Conservation (phyloP, 2,113 vertebrate genomes). For the Nerophis ophidion region DNA sequence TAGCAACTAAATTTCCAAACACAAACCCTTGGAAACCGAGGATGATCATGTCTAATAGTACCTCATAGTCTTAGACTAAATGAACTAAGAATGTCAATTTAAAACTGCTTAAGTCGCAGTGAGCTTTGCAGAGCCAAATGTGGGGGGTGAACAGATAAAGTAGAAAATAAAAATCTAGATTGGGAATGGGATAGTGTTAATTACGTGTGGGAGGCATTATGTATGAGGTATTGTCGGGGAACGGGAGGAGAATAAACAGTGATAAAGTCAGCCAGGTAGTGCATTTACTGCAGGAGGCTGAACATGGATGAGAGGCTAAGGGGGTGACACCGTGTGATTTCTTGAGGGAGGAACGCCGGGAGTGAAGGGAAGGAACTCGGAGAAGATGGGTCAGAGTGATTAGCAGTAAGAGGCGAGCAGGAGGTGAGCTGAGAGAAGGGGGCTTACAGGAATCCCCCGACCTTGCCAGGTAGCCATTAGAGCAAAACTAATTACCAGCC, state of each 20-base stretch:
- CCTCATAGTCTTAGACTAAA: too few species aligned
- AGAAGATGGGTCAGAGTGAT: slow-evolving; percentile 68
- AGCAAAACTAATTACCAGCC: slow-evolving; percentile 71
- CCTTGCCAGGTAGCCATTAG: slow-evolving; percentile 66
- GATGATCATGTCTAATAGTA: too few species aligned
- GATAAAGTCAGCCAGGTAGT: neutral
- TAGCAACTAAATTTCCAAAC: too few species aligned
- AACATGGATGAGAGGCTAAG: slow-evolving; percentile 6
- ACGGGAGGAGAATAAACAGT: slow-evolving; percentile 9
- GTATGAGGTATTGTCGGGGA: slow-evolving; percentile 9
- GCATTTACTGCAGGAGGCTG: slow-evolving; percentile 11
- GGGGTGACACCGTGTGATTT: slow-evolving; percentile 27
- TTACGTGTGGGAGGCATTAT: slow-evolving; percentile 26
- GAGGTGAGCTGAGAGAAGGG: slow-evolving; percentile 65
- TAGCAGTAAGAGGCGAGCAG: slow-evolving; percentile 61
- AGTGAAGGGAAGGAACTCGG: slow-evolving; percentile 28
- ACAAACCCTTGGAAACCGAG: too few species aligned
- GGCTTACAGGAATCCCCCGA: slow-evolving; percentile 71
- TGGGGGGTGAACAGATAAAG: slow-evolving; percentile 11
- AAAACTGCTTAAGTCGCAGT: neutral
- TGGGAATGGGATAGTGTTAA: slow-evolving; percentile 13
- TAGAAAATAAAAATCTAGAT: slow-evolving; percentile 15
- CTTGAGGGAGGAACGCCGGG: slow-evolving; percentile 37
- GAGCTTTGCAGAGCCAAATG: slow-evolving; percentile 17
- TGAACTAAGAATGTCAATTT: too few species aligned